These are phyloP conservation scores for Mormyrus proboscirostris DNA, from an alignment of 2,797 vertebrate genomes.

Conservation along the genomic window DNA sequence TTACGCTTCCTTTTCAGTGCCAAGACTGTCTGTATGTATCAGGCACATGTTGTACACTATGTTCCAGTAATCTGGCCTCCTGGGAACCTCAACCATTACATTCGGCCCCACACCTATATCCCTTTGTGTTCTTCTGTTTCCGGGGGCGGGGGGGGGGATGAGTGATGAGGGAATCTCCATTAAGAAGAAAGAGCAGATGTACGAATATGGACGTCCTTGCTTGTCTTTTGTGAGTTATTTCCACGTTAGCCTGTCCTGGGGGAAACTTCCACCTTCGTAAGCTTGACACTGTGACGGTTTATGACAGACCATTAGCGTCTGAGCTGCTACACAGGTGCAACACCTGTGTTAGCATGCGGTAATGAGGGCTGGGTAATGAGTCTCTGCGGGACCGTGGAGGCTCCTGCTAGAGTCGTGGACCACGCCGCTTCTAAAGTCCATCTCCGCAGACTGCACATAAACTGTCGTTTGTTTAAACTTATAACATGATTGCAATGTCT, in stretches of 20 bases:
- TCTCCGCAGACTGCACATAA: not conserved
- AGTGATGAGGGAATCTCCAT: not conserved
- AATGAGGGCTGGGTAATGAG: conserved; percentile 19
- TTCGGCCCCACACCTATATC: not conserved
- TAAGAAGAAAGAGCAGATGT: not conserved
- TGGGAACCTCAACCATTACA: not conserved
- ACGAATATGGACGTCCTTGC: not conserved
- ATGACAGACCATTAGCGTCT: not conserved
- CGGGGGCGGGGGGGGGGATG: not conserved
- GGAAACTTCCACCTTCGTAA: not conserved
- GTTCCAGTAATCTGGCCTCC: not conserved
- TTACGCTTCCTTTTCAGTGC: not conserved
- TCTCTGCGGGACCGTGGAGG: not conserved
- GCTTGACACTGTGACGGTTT: conserved; percentile 3
- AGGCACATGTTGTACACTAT: not conserved
- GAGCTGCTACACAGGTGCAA: not conserved
- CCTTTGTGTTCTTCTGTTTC: not conserved
- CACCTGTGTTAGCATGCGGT: not conserved
- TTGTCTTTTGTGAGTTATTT: not conserved
- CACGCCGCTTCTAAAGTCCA: not conserved
- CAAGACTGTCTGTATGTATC: not conserved
- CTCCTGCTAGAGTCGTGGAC: not conserved
- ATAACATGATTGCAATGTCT: not conserved
- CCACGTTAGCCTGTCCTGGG: not conserved
- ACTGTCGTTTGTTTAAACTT: not conserved